Conservation (phyloP, 2,113 vertebrate genomes). For the Peromyscus maniculatus region DNA sequence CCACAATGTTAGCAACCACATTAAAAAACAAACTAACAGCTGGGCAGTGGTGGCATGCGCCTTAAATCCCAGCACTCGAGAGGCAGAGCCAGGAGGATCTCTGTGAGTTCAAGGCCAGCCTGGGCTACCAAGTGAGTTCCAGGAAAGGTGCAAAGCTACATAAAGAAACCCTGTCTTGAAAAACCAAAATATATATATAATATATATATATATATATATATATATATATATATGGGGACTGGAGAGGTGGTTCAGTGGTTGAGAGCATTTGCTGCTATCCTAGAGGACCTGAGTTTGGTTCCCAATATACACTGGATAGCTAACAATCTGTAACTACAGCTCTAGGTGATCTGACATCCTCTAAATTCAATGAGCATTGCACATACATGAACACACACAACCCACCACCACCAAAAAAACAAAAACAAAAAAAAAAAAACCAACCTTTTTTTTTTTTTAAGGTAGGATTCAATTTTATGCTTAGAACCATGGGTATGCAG, state of each 20-base stretch:
- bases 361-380: background rate
- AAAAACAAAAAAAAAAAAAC: background rate
- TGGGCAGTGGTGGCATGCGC: too few species aligned
- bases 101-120: too few species aligned
- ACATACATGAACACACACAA: background rate
- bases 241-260: background rate
- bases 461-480: background rate
- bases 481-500: background rate
- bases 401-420: too few species aligned
- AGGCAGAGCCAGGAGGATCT: too few species aligned
- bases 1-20: background rate
- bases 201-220: background rate
- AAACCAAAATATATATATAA: background rate
- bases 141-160: too few species aligned
- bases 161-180: too few species aligned
- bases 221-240: background rate
- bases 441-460: background rate
- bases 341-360: background rate
- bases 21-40: too few species aligned
- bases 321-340: background rate
- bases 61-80: too few species aligned
- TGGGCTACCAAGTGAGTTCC: too few species aligned
- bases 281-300: background rate
- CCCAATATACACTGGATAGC: background rate
- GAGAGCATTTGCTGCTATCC: background rate